A percentile compares a stretch with the other conserved stretches of the same genome.
These are phyloP conservation scores for Hycleus cichorii DNA, from an alignment of 1,140 invertebrate species.

Conservation along the genomic window DNA sequence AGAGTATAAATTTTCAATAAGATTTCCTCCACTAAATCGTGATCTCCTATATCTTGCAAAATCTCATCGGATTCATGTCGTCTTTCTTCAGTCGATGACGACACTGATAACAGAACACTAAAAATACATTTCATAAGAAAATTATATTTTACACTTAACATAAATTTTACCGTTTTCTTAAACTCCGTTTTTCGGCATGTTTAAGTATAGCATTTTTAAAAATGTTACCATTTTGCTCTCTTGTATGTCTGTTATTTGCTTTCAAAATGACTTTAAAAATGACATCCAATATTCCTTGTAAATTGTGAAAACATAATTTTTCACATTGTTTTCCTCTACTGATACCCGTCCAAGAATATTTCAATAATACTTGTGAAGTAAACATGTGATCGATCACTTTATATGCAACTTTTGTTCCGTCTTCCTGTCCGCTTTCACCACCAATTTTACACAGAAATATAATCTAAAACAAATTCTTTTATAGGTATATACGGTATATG, in stretches of 20 bases:
- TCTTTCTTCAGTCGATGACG: background rate
- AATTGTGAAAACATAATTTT: background rate
- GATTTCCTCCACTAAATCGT: background rate
- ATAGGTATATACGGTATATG: background rate
- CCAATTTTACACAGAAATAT: background rate
- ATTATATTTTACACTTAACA: background rate
- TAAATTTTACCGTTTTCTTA: background rate
- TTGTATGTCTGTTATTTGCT: background rate
- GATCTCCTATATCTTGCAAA: background rate
- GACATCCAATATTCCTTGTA: background rate
- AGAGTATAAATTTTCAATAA: background rate
- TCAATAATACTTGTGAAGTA: background rate
- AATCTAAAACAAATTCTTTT: background rate
- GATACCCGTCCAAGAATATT: background rate
- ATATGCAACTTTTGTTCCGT: background rate
- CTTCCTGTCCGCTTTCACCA: background rate
- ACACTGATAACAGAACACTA: background rate
- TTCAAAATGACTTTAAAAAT: background rate
- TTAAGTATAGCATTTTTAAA: background rate
- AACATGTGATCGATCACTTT: background rate
- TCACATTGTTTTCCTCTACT: background rate
- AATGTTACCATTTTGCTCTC: background rate
- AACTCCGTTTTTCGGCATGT: background rate
- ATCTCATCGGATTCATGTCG: background rate
- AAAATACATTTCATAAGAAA: background rate